Evolutionary conservation across 2,113 vertebrate genomes (phyloP).

Genomic region (Tauraco erythrolophus): DNA sequence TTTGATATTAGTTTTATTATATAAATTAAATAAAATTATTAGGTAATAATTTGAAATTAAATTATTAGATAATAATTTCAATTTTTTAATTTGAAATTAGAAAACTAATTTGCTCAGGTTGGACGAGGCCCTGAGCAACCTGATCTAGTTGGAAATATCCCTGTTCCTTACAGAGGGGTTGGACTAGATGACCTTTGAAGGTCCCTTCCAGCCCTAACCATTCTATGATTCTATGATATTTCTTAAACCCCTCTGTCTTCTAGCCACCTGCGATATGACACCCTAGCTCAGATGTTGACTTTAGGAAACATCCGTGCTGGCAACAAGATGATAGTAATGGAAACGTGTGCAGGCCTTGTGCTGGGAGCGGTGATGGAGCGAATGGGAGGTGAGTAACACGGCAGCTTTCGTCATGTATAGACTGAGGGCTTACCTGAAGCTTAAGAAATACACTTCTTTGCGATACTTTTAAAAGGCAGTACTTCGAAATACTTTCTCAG

Average conservation of each 20-base stretch:
- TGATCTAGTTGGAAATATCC: too few species aligned
- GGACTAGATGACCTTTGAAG: too few species aligned
- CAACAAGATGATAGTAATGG: conserved; percentile 93
- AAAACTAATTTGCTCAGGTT: too few species aligned
- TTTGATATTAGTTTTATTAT: too few species aligned
- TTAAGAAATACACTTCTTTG: background rate
- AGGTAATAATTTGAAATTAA: too few species aligned
- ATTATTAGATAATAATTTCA: too few species aligned
- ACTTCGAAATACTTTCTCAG: background rate
- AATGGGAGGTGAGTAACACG: conserved; percentile 85
- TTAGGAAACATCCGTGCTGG: conserved; percentile 92
- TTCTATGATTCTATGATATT: too few species aligned
- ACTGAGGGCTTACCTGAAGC: background rate
- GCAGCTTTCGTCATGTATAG: background rate
- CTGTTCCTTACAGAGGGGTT: too few species aligned
- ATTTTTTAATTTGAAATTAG: too few species aligned
- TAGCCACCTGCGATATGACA: conserved; percentile 94
- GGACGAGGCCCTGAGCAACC: too few species aligned
- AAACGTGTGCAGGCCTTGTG: conserved; percentile 93
- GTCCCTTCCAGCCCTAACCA: too few species aligned
- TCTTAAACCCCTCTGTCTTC: background rate
- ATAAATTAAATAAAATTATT: too few species aligned
- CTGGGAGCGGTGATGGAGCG: conserved; percentile 94
- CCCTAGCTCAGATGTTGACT: conserved; percentile 93
- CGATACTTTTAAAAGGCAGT: background rate